phyloP scores from a whole-genome alignment of 2,888 invertebrate species.

The Drosophila anomelani region DNA sequence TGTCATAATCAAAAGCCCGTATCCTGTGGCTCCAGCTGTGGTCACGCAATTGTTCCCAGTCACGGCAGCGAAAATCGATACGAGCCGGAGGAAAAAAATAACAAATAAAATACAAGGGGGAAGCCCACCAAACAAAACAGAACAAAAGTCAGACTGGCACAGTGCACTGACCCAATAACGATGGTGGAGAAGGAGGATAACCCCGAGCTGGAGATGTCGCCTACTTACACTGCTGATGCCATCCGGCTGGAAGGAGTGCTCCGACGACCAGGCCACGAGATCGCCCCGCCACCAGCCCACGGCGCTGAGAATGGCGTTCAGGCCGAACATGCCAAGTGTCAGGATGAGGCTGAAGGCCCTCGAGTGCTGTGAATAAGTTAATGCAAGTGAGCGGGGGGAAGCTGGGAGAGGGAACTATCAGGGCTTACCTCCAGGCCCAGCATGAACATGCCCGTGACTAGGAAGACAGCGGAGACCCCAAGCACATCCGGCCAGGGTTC shows the following conservation, averaged over 20 bases:
- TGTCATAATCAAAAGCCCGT: constrained; percentile 78
- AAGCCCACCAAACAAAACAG: constrained; percentile 17
- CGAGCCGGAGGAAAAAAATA: constrained; percentile 10
- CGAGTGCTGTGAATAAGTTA: constrained; percentile 78
- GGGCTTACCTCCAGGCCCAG: constrained; percentile 86
- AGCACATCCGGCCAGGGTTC: constrained; percentile 87
- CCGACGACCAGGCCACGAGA: constrained; percentile 81
- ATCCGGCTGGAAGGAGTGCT: constrained; percentile 82
- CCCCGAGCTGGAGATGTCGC: background rate
- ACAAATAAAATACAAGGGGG: constrained; percentile 9
- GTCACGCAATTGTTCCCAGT: constrained; percentile 62
- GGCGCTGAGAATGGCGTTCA: constrained; percentile 82
- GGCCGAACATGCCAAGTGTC: constrained; percentile 83
- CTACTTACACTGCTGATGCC: constrained; percentile 83
- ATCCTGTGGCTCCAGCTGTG: constrained; percentile 61
- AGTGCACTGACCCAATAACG: constrained; percentile 77
- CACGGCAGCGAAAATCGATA: constrained; percentile 75
- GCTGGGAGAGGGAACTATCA: background rate
- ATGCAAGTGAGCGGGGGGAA: background rate
- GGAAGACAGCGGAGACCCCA: constrained; percentile 86
- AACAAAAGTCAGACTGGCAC: constrained; percentile 43
- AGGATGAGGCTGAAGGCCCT: constrained; percentile 84
- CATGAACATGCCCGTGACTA: constrained; percentile 86
- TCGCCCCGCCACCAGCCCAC: constrained; percentile 83
- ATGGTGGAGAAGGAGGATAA: background rate